Evolutionary conservation across 30 jellyfish, hydroid and myxozoan species (phyloP).

Genomic region (Hydractinia symbiolongicarpus): DNA sequence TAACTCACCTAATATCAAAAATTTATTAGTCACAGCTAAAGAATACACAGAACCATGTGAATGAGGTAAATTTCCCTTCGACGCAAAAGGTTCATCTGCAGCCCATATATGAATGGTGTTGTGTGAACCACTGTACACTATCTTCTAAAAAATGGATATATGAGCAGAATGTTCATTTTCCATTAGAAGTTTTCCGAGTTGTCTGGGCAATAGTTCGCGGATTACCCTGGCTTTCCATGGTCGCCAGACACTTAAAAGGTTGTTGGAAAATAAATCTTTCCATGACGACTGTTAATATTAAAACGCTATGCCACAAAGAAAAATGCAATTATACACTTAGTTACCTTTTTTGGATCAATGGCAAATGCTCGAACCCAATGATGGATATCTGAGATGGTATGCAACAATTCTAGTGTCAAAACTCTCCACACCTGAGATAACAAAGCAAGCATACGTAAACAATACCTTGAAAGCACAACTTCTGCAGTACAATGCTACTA

Average conservation of each 20-base stretch:
- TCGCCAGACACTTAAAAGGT: too few species aligned
- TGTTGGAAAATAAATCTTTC: too few species aligned
- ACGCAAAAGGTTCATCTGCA: conserved; percentile 58
- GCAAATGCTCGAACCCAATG: conserved; percentile 98
- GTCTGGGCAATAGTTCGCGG: too few species aligned
- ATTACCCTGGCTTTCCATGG: too few species aligned
- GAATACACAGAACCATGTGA: conserved; percentile 95
- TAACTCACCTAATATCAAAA: conserved; percentile 62
- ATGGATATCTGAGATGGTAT: conserved; percentile 54
- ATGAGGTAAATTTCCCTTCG: conserved; percentile 74
- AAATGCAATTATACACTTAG: background rate
- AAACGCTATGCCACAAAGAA: too few species aligned
- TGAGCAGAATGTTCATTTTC: background rate
- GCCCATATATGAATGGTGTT: conserved; percentile 88
- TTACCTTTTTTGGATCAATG: conserved; percentile 62
- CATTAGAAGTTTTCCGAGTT: too few species aligned
- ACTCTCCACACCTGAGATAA: conserved; percentile 73
- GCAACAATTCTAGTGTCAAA: conserved; percentile 63
- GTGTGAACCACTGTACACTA: conserved; percentile 92
- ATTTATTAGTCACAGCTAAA: conserved; percentile 71
- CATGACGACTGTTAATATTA: too few species aligned
- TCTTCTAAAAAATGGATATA: conserved; percentile 43
- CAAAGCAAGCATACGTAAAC: background rate
- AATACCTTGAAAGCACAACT: background rate
- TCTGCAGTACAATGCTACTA: background rate